Base-by-base conservation (phyloP, 1,140 invertebrate species). In the Saccostrea glomerata region DNA sequence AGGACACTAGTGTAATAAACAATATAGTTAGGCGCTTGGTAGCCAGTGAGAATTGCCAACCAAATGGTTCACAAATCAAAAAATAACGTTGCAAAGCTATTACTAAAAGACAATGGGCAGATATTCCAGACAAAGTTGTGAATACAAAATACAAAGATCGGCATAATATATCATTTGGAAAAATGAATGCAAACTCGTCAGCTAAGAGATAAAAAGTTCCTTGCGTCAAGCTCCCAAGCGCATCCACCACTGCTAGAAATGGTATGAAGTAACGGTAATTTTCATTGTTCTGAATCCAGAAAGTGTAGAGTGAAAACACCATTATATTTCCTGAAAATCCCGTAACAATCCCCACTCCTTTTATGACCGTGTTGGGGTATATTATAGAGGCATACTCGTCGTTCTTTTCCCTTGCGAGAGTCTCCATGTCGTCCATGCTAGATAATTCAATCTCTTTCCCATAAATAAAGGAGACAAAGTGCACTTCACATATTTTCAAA, bases 61-160 rank as follows among this genome's bases (percentile, higher is more conserved):
- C 70, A 15, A 77, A 36, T 12, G 70, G 70, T 30, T 25, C 11
- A 30, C 70, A 77, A 15, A 77, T 77, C 23, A 77, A 25, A 77
- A 77, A 25, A 25, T 30, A 77, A 30, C 70, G 70, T 36, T 77
- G 70, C 30, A 77, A 77, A 23, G 70, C 70, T 36, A 77, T 77
- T 15, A 36, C 70, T 25, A 77, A 36, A 36, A 77, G 23, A 15
- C 23, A 77, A 3, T 77, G 70, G 70, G 70, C 70, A 15, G 70
- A 77, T 36, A 77, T 77, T 36, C 70, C 12, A 25, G 70, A 77
- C 70, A 77, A 77, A 30, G 23, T 77, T 30, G 70, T 77, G 23
- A 77, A 77, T 77, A 77, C 25, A 30, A 77, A 77, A 77, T 77
- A 77, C 30, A 77, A 3, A 30, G 25, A 36, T 36, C 30, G 70